Base-by-base conservation (phyloP, 2,797 vertebrate species). In the Harpagifer antarcticus region DNA sequence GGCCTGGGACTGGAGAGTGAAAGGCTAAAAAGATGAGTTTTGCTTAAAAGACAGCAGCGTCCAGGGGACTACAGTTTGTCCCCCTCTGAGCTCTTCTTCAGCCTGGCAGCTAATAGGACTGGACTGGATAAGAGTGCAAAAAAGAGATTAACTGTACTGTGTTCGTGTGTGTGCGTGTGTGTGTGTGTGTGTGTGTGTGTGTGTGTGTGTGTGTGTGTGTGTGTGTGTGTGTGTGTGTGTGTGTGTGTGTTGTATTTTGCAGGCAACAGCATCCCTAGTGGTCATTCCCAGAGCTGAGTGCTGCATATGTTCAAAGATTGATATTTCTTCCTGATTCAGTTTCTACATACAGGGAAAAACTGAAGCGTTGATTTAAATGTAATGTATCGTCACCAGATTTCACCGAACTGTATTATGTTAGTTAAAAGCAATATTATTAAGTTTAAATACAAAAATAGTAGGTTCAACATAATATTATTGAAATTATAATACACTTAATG, bases 221-320 rank as follows among this genome's bases (percentile, higher is more conserved):
- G 42, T 72, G 55, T 64, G 31, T 69, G 27, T 57, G 53, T 61
- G 37, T 62, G 55, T 54, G 48, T 69, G 65, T 33, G 66, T 37
- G 11, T 17, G 5, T 48, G 44, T 42, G 31, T 47, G 6, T 15
- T 74, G 48, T 17, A 63, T 67, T 9, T 85, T 48, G 37, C 73
- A 74, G 88, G 66, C 89, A 89, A 85, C 90, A 90, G 88, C 90
- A 79, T 87, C 88, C 89, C 92, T 88, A 77, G 80, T 90, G 93
- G 89, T 74, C 82, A 61, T 55, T 73, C 66, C 50, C 16, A 54
- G 78, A 74, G 79, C 59, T 79, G 68, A 69, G n/a, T 1, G 8
- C 52, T 53, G 66, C 75, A 54, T 63, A 73, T 10, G 48, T 81
- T 79, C 70, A 82, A 73, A 82, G 56, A 50, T 48, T 19, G 17